Base-by-base conservation (phyloP, 2,888 invertebrate species). In the Pomacea canaliculata region DNA sequence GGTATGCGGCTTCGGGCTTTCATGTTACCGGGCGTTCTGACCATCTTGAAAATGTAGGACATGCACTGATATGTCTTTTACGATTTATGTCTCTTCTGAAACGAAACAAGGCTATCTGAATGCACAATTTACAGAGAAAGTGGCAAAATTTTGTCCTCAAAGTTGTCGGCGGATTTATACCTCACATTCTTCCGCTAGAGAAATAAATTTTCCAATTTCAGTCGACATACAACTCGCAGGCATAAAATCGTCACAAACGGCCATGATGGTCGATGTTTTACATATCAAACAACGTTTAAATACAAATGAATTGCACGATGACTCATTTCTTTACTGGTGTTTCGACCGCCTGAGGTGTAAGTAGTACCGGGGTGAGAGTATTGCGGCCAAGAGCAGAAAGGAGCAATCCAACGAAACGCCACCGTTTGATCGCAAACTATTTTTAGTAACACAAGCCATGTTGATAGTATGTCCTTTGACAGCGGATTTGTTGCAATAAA, bases 371-470 rank as follows among this genome's bases (percentile, higher is more conserved):
- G 76, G 79, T 76, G 68, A 76, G 77, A 71, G 73, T 77, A 79
- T 78, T 70, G 77, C 67, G 79, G 85, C 82, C 84, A 82, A 83
- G 84, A 81, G 81, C 83, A 79, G 83, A 82, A 83, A 82, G 81
- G 82, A 82, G 84, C 82, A 83, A 83, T 80, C 83, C 79, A 79
- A 77, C 70, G 76, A 73, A 80, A 66, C 80, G 72, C 78, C 78
- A 77, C 80, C 77, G 71, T 79, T 78, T 75, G 76, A 77, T 77
- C 76, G 77, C 76, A 72, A 73, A 76, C 82, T 82, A 82, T 76
- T 75, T 78, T 76, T 82, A 82, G 82, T 78, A 82, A 79, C 79
- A 78, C 71, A 37, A 51, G 74, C 62, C 81, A 79, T 80, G 77
- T 76, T 79, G 76, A 80, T 76, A 80, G 82, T 79, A 37, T 76